These are phyloP conservation scores for Drosophila tripunctata DNA, from an alignment of 2,888 invertebrate species.

Conservation along the genomic window DNA sequence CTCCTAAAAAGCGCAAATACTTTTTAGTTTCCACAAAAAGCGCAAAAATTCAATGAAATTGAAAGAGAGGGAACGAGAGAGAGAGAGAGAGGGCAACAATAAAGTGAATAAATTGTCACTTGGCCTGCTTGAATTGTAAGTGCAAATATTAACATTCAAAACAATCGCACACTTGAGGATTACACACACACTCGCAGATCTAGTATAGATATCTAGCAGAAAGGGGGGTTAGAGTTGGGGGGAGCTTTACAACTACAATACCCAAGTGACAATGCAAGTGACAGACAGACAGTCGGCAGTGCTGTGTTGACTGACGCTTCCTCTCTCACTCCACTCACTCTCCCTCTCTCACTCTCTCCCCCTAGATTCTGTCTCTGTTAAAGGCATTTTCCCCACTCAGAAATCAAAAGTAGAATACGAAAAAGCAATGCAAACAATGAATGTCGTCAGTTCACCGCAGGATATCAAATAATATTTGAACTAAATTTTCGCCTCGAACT, in stretches of 20 bases:
- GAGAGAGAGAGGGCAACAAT: conserved; percentile 25
- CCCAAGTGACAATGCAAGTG: conserved; percentile 73
- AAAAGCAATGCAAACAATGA: conserved; percentile 73
- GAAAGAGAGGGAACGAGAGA: conserved; percentile 21
- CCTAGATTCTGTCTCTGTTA: too few relatives aligned
- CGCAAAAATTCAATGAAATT: conserved; percentile 51
- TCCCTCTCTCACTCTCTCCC: conserved; percentile 19
- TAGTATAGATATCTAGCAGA: conserved; percentile 7
- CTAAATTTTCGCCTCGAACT: conserved; percentile 42
- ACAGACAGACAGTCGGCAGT: conserved; percentile 48
- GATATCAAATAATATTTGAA: conserved; percentile 78
- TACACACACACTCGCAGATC: conserved; percentile 28
- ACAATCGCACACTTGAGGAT: conserved; percentile 75
- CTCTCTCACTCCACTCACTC: conserved; percentile 22
- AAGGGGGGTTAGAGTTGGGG: not conserved
- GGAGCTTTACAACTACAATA: conserved; percentile 49
- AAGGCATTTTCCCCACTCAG: conserved; percentile 42
- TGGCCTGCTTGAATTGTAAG: conserved; percentile 69
- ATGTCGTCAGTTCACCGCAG: conserved; percentile 65
- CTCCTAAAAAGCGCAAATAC: conserved; percentile 51
- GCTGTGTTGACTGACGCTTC: conserved; percentile 52
- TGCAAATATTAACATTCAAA: conserved; percentile 79
- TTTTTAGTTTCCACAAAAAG: conserved; percentile 46
- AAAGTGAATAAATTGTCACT: conserved; percentile 77
- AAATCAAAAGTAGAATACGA: conserved; percentile 68